A percentile compares a stretch with the other conserved stretches of the same genome.
These are phyloP conservation scores for Himalopsyche tibetana DNA, from an alignment of 2,888 invertebrate genomes.

Conservation along the genomic window DNA sequence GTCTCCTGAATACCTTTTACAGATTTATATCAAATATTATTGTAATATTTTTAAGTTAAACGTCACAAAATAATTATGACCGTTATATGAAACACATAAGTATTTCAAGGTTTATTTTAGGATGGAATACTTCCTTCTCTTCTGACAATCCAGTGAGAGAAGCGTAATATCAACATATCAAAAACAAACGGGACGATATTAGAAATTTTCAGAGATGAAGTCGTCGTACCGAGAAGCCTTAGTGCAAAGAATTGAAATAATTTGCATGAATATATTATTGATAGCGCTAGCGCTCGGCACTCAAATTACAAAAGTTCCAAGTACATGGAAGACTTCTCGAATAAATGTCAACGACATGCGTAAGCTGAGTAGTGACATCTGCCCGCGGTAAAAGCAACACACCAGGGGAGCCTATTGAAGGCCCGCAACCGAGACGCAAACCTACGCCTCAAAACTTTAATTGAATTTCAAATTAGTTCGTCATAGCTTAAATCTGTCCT, in stretches of 20 bases:
- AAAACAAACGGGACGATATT: not conserved
- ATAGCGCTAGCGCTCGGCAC: not conserved
- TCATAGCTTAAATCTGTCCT: conserved; percentile 52
- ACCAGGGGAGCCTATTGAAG: conserved; percentile 18
- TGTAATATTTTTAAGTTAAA: too few relatives aligned
- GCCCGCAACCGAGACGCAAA: conserved; percentile 47
- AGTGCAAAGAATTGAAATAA: conserved; percentile 18
- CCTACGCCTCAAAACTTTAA: conserved; percentile 60
- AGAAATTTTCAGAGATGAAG: not conserved
- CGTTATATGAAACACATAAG: too few relatives aligned
- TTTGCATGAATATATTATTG: conserved; percentile 25
- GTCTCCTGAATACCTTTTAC: too few relatives aligned
- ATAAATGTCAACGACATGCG: conserved; percentile 22
- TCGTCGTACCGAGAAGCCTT: not conserved
- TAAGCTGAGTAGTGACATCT: conserved; percentile 52
- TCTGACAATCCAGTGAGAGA: too few relatives aligned
- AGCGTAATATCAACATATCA: not conserved
- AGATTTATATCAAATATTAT: too few relatives aligned
- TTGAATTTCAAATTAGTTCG: conserved; percentile 66
- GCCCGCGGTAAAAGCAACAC: conserved; percentile 43
- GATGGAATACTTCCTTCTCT: too few relatives aligned
- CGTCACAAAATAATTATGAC: too few relatives aligned
- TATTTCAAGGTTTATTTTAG: too few relatives aligned
- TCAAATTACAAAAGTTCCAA: conserved; percentile 20
- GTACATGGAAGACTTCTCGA: conserved; percentile 32